Evolutionary conservation across 2,888 invertebrate genomes (phyloP).

Genomic region (Chesias legatella): DNA sequence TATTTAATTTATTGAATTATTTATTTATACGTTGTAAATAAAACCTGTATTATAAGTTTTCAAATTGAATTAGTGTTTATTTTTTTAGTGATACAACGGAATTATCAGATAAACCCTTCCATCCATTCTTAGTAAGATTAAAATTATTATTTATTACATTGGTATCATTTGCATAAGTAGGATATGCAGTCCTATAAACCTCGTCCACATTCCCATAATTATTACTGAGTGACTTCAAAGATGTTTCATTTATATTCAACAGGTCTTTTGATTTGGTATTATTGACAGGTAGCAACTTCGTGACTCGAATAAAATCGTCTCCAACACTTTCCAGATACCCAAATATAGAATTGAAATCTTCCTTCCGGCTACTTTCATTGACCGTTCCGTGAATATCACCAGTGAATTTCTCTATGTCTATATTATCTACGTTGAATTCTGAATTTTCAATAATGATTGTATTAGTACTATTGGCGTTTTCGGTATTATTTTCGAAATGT

Average conservation of each 20-base stretch:
- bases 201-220: background rate
- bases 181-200: conserved; percentile 1
- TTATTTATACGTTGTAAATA: conserved; percentile 72
- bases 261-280: conserved; percentile 11
- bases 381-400: conserved; percentile 18
- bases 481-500: conserved; percentile 42
- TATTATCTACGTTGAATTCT: conserved; percentile 31
- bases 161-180: background rate
- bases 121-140: background rate
- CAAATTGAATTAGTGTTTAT: conserved; percentile 41
- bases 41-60: conserved; percentile 63
- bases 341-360: conserved; percentile 20
- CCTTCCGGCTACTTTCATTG: conserved; percentile 9
- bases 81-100: conserved; percentile 29
- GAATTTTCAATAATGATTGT: conserved; percentile 22
- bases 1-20: conserved; percentile 69
- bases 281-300: conserved; percentile 23
- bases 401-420: conserved; percentile 35
- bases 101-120: conserved; percentile 6
- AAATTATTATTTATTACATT: background rate
- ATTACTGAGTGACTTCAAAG: conserved; percentile 2
- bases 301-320: conserved; percentile 17
- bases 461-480: conserved; percentile 27
- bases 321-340: conserved; percentile 31
- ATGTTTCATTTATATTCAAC: conserved; percentile 18